Conservation (phyloP, 2,113 vertebrate species). For the Sciurus niger region DNA sequence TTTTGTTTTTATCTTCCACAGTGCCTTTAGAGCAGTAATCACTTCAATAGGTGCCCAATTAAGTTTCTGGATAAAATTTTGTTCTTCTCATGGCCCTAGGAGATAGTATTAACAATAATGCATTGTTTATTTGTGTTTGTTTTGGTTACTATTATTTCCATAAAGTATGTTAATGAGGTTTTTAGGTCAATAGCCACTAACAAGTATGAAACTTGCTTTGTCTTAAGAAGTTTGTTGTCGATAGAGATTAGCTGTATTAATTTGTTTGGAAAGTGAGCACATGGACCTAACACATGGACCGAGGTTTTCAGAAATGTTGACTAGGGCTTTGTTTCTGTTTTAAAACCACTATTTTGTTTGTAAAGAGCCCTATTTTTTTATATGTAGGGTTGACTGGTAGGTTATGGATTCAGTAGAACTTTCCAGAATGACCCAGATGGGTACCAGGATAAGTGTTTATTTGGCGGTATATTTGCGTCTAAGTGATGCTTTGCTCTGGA, state of each 20-base stretch:
- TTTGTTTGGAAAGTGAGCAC: not conserved
- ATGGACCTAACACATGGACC: not conserved
- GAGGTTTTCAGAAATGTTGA: not conserved
- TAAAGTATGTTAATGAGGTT: not conserved
- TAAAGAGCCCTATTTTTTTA: slow-evolving; percentile 1
- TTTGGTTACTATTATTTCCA: slow-evolving; percentile 35
- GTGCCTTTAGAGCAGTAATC: not conserved
- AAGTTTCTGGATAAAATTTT: slow-evolving; percentile 38
- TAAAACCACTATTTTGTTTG: not conserved
- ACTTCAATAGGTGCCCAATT: not conserved
- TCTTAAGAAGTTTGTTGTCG: not conserved
- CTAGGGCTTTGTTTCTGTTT: not conserved
- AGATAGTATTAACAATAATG: not conserved
- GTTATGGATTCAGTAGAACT: not conserved
- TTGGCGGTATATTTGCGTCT: not conserved
- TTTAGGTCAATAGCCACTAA: not conserved
- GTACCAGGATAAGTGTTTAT: not conserved
- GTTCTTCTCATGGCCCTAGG: not conserved
- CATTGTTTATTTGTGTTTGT: not conserved
- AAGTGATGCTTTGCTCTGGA: not conserved
- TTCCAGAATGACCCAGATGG: not conserved
- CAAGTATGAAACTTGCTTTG: not conserved
- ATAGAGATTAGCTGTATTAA: not conserved
- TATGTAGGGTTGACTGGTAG: not conserved
- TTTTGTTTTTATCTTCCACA: not conserved